phyloP scores from a whole-genome alignment of 2,888 invertebrate species.

The Marasmarcha lunaedactyla region DNA sequence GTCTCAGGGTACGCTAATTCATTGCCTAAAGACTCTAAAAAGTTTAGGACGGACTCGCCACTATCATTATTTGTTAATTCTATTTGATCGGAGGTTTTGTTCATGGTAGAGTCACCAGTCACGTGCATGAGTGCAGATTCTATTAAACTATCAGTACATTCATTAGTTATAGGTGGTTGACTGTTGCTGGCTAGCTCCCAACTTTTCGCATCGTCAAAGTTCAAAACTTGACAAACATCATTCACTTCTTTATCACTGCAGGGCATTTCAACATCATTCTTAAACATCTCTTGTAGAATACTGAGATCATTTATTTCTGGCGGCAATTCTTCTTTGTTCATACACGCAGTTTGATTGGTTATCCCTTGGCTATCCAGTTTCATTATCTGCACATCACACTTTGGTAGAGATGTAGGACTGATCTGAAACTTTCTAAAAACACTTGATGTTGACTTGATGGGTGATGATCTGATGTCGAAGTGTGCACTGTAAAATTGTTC shows the following conservation, averaged over 20 bases:
- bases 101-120: neutral
- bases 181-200: neutral
- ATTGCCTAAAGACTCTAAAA: constrained; percentile 48
- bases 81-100: constrained; percentile 1
- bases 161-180: neutral
- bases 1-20: constrained; percentile 49
- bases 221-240: constrained; percentile 1
- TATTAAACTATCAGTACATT: constrained; percentile 1
- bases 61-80: constrained; percentile 17
- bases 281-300: constrained; percentile 30
- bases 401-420: constrained; percentile 42
- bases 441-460: constrained; percentile 51
- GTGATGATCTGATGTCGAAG: constrained; percentile 58
- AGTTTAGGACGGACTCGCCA: constrained; percentile 50
- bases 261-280: constrained; percentile 21
- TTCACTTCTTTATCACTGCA: neutral
- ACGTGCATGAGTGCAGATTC: constrained; percentile 4
- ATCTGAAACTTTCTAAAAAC: constrained; percentile 57
- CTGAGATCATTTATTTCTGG: constrained; percentile 12
- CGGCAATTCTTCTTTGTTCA: constrained; percentile 6
- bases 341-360: too few species aligned
- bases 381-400: constrained; percentile 43
- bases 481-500: constrained; percentile 52
- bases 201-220: neutral
- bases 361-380: constrained; percentile 22